Evolutionary conservation across 2,888 invertebrate species (phyloP), one percentile per base, ranked within the genome.

Genomic region (Heterodera filipjevi): DNA sequence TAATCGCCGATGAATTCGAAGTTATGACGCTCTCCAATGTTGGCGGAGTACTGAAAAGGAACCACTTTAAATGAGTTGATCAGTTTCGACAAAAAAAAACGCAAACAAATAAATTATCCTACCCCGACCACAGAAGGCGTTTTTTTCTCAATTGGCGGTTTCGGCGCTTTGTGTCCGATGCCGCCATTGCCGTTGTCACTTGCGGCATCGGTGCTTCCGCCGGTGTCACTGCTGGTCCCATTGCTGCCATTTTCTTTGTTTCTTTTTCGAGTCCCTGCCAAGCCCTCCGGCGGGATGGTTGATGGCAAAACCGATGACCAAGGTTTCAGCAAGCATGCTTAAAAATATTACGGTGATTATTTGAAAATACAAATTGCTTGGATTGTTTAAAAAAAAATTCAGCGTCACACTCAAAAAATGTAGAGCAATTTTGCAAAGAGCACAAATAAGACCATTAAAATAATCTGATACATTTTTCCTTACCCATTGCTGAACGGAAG

Each of bases 1-100:
- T 81, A 84, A 66, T 84, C 84, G 33, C 86, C 86, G 32, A 80
- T 59, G 70, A 83, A 86, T 35, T 83, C 84, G n/a, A 79, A 77
- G 14, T 77, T 79, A 10, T 64, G 22, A 0, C 32, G 39, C 16
- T 66, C 64, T 8, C 64, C 80, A 44, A 77, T 80, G 72, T 86
- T 86, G 12, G 82, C 81, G 1, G 82, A 70, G 64, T 71, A 79
- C 70, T 74, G 14, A 78, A 46, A 19, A 16, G 30, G 35, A 22
- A 77, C 16, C 64, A 10, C 1, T 10, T 44, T 10, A 12, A 12
- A n/a, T n/a, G n/a, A 10, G 5, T 5, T 44, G 8, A 53, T 53
- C 53, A 16, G 12, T 10, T 46, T 46, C 16, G 16, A 46, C 46
- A 19, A n/a, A n/a, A n/a, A n/a, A n/a, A n/a, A n/a, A n/a, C n/a